Percentiles rank a stretch among this genome's conserved stretches.
These are phyloP conservation scores for Drosophila buzzatii DNA, from an alignment of 2,888 invertebrate species.

Conservation along the genomic window DNA sequence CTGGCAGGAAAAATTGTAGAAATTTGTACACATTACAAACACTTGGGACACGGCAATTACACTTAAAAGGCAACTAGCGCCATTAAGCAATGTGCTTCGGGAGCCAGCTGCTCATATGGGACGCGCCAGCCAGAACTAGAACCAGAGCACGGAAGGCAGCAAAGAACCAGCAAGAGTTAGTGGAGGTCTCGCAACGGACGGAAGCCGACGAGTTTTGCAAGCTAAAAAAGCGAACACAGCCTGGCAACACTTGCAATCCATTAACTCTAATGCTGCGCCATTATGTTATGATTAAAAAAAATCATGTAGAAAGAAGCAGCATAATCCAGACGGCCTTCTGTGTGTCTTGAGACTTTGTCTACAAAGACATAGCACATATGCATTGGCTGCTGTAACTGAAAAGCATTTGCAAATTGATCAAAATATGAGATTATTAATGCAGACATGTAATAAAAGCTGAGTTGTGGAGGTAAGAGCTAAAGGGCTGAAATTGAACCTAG, in stretches of 20 bases:
- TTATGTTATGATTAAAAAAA: conserved; percentile 70
- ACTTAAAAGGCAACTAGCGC: conserved; percentile 78
- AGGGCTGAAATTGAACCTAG: neutral
- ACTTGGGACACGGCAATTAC: conserved; percentile 80
- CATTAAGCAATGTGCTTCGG: conserved; percentile 68
- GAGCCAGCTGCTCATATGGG: conserved; percentile 66
- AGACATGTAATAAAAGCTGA: neutral
- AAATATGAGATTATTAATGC: neutral
- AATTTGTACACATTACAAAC: conserved; percentile 74
- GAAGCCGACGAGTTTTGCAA: conserved; percentile 44
- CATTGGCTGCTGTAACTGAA: conserved; percentile 11
- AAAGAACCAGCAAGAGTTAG: neutral
- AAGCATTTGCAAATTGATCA: conserved; percentile 10
- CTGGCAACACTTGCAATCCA: conserved; percentile 76
- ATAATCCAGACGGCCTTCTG: conserved; percentile 31
- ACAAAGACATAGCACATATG: conserved; percentile 28
- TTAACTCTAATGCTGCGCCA: conserved; percentile 68
- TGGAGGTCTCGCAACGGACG: conserved; percentile 3
- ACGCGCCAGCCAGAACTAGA: conserved; percentile 28
- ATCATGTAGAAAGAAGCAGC: conserved; percentile 6
- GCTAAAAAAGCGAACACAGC: conserved; percentile 58
- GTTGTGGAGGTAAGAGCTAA: too few relatives aligned
- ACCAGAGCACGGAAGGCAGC: conserved; percentile 3
- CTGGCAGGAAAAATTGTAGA: conserved; percentile 58
- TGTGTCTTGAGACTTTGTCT: conserved; percentile 7